Conservation (phyloP, 2,888 invertebrate genomes). For the Amblyjoppa fuscipennis region DNA sequence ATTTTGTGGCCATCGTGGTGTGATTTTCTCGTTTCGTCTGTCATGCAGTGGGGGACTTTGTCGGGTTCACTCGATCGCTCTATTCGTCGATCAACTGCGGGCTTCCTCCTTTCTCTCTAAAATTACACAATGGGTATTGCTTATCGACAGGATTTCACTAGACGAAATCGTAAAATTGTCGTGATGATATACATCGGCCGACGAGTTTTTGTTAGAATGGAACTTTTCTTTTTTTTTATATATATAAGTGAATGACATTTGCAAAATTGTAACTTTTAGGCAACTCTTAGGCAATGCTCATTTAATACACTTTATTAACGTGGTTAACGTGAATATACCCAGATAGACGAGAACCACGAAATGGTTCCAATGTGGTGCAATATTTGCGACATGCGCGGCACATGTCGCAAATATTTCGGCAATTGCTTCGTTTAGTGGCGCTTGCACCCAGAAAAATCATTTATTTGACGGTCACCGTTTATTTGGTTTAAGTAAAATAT, state of each 20-base stretch:
- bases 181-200: slow-evolving; percentile 12
- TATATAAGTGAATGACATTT: too few relatives aligned
- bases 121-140: slow-evolving; percentile 50
- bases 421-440: too few relatives aligned
- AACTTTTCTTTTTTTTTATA: not conserved
- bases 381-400: too few relatives aligned
- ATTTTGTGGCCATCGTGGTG: slow-evolving; percentile 70
- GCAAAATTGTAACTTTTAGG: too few relatives aligned
- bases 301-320: not conserved
- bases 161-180: slow-evolving; percentile 28
- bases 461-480: too few relatives aligned
- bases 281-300: too few relatives aligned
- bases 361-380: too few relatives aligned
- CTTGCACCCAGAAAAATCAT: too few relatives aligned
- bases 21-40: slow-evolving; percentile 37
- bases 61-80: slow-evolving; percentile 68
- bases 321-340: not conserved
- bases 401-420: too few relatives aligned
- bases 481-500: too few relatives aligned
- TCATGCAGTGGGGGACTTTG: slow-evolving; percentile 28
- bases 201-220: not conserved
- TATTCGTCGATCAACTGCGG: slow-evolving; percentile 53
- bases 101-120: slow-evolving; percentile 83
- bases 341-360: too few relatives aligned
- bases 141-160: slow-evolving; percentile 32